A percentile compares a stretch with the other conserved stretches of the same genome.
Evolutionary conservation across 2,113 vertebrate species (phyloP).

Genomic region (Melanotaenia duboulayi): DNA sequence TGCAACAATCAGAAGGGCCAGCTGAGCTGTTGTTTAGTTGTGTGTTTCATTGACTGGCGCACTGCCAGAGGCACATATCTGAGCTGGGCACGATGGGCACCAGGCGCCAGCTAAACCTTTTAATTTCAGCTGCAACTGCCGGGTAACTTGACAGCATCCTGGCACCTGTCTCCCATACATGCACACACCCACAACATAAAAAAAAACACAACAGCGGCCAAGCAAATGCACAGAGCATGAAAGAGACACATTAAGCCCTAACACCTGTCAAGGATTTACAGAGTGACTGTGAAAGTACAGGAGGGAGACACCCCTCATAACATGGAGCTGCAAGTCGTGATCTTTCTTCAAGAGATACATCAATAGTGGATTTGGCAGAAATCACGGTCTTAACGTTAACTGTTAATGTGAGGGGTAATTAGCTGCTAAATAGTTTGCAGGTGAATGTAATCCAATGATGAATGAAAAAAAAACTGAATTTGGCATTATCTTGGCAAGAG

Average conservation of each 20-base stretch:
- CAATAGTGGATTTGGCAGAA: no score
- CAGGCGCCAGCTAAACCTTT: constrained; percentile 79
- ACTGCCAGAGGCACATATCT: constrained; percentile 78
- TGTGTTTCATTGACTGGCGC: constrained; percentile 59
- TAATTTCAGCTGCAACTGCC: constrained; percentile 71
- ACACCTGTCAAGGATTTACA: constrained; percentile 76
- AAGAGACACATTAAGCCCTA: constrained; percentile 40
- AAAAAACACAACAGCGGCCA: constrained; percentile 35
- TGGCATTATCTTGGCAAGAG: no score
- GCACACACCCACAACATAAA: constrained; percentile 38
- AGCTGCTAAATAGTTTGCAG: no score
- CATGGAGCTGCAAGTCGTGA: constrained; percentile 22
- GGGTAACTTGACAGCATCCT: constrained; percentile 69
- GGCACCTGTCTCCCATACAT: constrained; percentile 75
- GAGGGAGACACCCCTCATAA: constrained; percentile 29
- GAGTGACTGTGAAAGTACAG: constrained; percentile 25
- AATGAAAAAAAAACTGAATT: no score
- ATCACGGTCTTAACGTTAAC: no score
- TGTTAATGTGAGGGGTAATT: no score
- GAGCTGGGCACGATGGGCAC: constrained; percentile 59
- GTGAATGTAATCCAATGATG: no score
- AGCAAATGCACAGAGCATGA: constrained; percentile 24
- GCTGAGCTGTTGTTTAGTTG: constrained; percentile 4
- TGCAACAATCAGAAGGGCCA: constrained; percentile 25
- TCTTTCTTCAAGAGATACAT: constrained; percentile 20